phyloP scores from a whole-genome alignment of 2,113 vertebrate genomes.

The Centropristis striata region DNA sequence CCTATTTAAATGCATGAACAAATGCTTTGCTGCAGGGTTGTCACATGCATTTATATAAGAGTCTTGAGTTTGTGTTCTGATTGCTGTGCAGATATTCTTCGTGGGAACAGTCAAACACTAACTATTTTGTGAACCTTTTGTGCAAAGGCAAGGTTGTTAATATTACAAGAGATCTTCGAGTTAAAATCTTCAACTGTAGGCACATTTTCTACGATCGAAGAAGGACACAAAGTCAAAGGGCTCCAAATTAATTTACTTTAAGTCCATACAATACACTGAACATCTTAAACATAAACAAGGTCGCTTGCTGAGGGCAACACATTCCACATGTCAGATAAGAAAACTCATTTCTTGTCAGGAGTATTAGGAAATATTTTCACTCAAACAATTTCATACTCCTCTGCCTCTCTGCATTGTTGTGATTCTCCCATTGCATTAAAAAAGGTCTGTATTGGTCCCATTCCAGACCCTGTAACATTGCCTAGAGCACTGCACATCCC shows the following conservation, averaged over 20 bases:
- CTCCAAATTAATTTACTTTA: slow-evolving; percentile 41
- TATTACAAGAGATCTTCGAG: slow-evolving; percentile 30
- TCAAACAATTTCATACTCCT: slow-evolving; percentile 62
- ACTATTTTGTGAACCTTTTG: not conserved
- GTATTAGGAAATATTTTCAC: slow-evolving; percentile 33
- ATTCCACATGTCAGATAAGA: slow-evolving; percentile 51
- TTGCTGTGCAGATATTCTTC: slow-evolving; percentile 43
- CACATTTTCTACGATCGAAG: not conserved
- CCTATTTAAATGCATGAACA: slow-evolving; percentile 97
- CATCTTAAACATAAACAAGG: slow-evolving; percentile 43
- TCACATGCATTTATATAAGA: slow-evolving; percentile 50
- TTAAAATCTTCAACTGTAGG: slow-evolving; percentile 15
- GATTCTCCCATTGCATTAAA: slow-evolving; percentile 24
- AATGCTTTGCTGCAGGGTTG: slow-evolving; percentile 88
- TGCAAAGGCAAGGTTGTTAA: not conserved
- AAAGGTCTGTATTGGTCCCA: slow-evolving; percentile 7
- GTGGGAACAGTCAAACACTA: slow-evolving; percentile 29
- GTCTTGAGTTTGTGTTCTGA: slow-evolving; percentile 21
- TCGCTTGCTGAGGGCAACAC: slow-evolving; percentile 41
- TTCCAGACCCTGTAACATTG: slow-evolving; percentile 47
- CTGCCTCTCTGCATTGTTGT: slow-evolving; percentile 23
- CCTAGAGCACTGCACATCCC: slow-evolving; percentile 19
- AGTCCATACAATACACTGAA: slow-evolving; percentile 5
- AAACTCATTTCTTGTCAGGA: slow-evolving; percentile 53
- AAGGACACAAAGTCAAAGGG: slow-evolving; percentile 14